Conservation (phyloP, 1,140 invertebrate genomes). For the Zeugodacus cucurbitae region DNA sequence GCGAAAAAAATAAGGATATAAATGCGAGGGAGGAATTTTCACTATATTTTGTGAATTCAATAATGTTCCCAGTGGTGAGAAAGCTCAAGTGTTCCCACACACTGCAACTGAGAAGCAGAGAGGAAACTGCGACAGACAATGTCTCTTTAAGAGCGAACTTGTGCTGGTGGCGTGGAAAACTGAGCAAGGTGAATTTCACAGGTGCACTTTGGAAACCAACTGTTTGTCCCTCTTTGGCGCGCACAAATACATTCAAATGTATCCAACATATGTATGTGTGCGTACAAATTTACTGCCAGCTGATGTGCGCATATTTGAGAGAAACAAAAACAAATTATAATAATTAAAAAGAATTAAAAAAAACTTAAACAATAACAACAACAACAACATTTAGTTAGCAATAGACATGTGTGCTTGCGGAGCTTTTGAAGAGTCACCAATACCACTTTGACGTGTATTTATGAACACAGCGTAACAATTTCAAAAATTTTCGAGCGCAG, state of each 20-base stretch:
- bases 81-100: background rate
- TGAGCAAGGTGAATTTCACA: constrained; percentile 26
- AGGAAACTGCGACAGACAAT: background rate
- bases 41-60: background rate
- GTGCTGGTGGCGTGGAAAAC: background rate
- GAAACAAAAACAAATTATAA: too few species aligned
- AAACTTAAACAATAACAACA: too few species aligned
- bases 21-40: background rate
- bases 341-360: too few species aligned
- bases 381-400: background rate
- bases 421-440: background rate
- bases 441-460: background rate
- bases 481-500: constrained; percentile 28
- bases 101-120: background rate
- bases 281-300: background rate
- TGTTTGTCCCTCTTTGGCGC: background rate
- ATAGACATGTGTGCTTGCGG: background rate
- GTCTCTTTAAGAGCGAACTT: background rate
- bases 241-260: background rate
- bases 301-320: background rate
- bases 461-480: constrained; percentile 34
- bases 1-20: background rate
- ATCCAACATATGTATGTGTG: background rate
- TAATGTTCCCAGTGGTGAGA: background rate
- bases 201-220: background rate